phyloP scores from a whole-genome alignment of 2,113 vertebrate genomes.

The Halichoerus grypus region DNA sequence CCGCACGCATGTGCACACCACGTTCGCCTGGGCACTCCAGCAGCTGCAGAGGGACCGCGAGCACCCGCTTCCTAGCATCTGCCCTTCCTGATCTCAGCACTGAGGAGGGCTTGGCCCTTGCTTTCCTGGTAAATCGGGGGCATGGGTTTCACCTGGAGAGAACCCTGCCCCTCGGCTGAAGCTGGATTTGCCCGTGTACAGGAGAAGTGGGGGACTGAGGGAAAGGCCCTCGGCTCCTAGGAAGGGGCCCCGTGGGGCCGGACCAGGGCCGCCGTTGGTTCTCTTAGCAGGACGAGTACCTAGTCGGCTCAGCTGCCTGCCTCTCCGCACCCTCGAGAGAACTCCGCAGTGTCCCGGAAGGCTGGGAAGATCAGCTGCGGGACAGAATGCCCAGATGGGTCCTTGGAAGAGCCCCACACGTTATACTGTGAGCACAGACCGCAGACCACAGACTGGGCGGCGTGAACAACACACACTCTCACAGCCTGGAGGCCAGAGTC shows the following conservation, averaged over 20 bases:
- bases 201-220: not conserved
- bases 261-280: rapidly evolving
- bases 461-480: no score
- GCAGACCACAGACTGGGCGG: not conserved
- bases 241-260: not conserved
- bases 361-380: not conserved
- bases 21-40: rapidly evolving
- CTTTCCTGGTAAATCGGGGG: not conserved
- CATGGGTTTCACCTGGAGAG: not conserved
- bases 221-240: not conserved
- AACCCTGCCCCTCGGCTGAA: not conserved
- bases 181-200: not conserved
- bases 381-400: rapidly evolving
- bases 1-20: rapidly evolving
- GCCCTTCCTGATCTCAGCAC: not conserved
- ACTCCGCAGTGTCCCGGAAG: rapidly evolving
- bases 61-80: not conserved
- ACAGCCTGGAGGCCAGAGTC: not conserved
- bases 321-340: not conserved
- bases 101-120: not conserved
- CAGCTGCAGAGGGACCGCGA: rapidly evolving
- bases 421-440: not conserved
- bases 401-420: rapidly evolving
- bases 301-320: not conserved
- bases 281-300: not conserved